Evolutionary conservation across 2,888 invertebrate genomes (phyloP).

Genomic region (Nebria salina): DNA sequence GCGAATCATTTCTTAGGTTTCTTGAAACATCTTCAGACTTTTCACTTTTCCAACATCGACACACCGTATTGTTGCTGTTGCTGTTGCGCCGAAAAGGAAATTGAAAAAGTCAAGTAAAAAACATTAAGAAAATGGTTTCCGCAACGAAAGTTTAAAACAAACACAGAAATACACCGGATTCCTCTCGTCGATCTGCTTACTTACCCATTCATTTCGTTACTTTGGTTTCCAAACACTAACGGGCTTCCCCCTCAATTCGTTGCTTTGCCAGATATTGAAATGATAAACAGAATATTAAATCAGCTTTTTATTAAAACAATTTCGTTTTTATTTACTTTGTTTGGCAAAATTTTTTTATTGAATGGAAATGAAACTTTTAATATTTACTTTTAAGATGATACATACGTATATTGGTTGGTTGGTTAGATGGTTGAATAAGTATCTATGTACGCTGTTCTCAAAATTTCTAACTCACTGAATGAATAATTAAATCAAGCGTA

Average conservation of each 20-base stretch:
- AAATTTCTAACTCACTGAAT: slow-evolving; percentile 16
- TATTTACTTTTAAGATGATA: too few relatives aligned
- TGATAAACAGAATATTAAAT: too few relatives aligned
- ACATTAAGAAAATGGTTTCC: slow-evolving; percentile 40
- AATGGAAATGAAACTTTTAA: too few relatives aligned
- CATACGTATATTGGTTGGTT: too few relatives aligned
- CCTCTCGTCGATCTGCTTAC: slow-evolving; percentile 3
- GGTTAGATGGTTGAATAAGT: too few relatives aligned
- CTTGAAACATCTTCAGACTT: slow-evolving; percentile 31
- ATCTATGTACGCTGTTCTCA: not conserved
- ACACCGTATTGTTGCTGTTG: slow-evolving; percentile 8
- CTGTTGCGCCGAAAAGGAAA: slow-evolving; percentile 26
- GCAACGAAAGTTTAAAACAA: slow-evolving; percentile 38
- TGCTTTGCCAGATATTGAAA: too few relatives aligned
- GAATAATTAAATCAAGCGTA: slow-evolving; percentile 37
- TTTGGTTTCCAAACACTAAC: too few relatives aligned
- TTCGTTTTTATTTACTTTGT: too few relatives aligned
- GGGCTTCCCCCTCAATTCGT: too few relatives aligned
- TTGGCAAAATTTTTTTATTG: too few relatives aligned
- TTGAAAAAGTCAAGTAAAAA: slow-evolving; percentile 44
- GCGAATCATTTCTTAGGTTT: slow-evolving; percentile 30
- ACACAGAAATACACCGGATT: slow-evolving; percentile 39
- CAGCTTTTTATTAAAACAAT: too few relatives aligned
- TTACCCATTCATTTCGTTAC: not conserved
- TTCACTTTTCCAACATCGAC: slow-evolving; percentile 25